A percentile compares a stretch with the other conserved stretches of the same genome.
phyloP scores from a whole-genome alignment of 2,797 vertebrate species.

The Sphaeramia orbicularis region DNA sequence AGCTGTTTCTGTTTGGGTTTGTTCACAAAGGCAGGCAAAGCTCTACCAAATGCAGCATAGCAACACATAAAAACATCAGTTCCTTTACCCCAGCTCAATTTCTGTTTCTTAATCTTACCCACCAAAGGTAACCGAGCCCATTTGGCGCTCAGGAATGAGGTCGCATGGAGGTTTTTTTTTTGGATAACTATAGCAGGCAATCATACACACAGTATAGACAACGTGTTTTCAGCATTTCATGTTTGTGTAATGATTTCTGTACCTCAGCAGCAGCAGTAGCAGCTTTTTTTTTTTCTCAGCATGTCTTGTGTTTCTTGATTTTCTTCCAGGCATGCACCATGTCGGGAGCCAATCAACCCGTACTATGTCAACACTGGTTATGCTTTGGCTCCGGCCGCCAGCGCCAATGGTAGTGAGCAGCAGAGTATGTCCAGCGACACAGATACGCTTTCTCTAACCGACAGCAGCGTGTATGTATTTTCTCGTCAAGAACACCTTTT shows the following conservation, averaged over 20 bases:
- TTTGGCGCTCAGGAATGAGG: not conserved
- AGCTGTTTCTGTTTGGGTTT: slow-evolving; percentile 2
- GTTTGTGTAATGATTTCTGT: not conserved
- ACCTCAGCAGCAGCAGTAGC: not conserved
- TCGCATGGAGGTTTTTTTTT: not conserved
- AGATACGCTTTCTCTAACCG: slow-evolving; percentile 94
- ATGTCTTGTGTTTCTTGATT: slow-evolving; percentile 9
- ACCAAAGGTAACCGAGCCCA: too few relatives aligned
- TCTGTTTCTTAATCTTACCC: too few relatives aligned
- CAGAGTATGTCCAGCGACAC: slow-evolving; percentile 99
- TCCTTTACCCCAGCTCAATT: too few relatives aligned
- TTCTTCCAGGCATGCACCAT: slow-evolving; percentile 75
- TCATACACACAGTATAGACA: too few relatives aligned
- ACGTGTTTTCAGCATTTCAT: not conserved
- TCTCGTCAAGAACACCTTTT: not conserved
- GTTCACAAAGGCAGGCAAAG: slow-evolving; percentile 6
- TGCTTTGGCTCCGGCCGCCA: slow-evolving; percentile 92
- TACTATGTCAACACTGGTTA: slow-evolving; percentile 94
- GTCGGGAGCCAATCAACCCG: slow-evolving; percentile 92
- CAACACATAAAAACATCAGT: too few relatives aligned
- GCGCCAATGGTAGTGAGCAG: slow-evolving; percentile 97
- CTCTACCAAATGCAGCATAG: not conserved
- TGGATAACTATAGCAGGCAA: too few relatives aligned
- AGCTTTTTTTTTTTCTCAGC: slow-evolving; percentile 6
- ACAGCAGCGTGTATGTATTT: slow-evolving; percentile 95